Conservation (phyloP, 1,140 invertebrate species). For the Lepidotrigona ventralis region DNA sequence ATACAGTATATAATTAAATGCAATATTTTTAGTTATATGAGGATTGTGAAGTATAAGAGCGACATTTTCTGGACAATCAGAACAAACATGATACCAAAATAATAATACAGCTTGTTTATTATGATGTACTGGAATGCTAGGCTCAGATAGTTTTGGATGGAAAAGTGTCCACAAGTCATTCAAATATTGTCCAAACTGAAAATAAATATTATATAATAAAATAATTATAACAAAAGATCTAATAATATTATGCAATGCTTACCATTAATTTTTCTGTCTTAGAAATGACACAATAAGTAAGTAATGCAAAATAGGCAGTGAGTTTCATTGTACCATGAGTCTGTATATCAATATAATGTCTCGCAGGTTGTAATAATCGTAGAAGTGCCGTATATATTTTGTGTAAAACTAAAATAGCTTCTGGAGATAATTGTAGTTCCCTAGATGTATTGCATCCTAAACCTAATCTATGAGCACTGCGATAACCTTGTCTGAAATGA, state of each 20-base stretch:
- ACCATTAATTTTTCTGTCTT: constrained; percentile 96
- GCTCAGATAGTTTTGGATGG: constrained; percentile 96
- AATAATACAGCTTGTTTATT: constrained; percentile 96
- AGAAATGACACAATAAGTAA: constrained; percentile 94
- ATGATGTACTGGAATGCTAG: constrained; percentile 95
- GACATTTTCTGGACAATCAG: constrained; percentile 95
- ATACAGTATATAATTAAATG: constrained; percentile 98
- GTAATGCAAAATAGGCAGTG: constrained; percentile 93
- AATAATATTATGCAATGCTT: constrained; percentile 62
- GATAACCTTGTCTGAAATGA: constrained; percentile 92
- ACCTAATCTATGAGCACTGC: constrained; percentile 82
- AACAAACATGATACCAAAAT: constrained; percentile 95
- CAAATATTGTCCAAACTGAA: constrained; percentile 92
- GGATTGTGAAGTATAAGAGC: constrained; percentile 91
- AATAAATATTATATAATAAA: constrained; percentile 55
- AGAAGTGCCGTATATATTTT: constrained; percentile 91
- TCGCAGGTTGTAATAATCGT: constrained; percentile 88
- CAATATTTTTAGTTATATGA: constrained; percentile 94
- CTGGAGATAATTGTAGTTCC: constrained; percentile 82
- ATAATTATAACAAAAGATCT: background rate
- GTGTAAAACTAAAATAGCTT: constrained; percentile 90
- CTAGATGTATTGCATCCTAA: constrained; percentile 75
- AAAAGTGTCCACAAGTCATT: constrained; percentile 95
- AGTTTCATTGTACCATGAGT: constrained; percentile 94
- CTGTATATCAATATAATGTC: constrained; percentile 91